phyloP scores from a whole-genome alignment of 2,113 vertebrate genomes.

The Hippocampus mohnikei region DNA sequence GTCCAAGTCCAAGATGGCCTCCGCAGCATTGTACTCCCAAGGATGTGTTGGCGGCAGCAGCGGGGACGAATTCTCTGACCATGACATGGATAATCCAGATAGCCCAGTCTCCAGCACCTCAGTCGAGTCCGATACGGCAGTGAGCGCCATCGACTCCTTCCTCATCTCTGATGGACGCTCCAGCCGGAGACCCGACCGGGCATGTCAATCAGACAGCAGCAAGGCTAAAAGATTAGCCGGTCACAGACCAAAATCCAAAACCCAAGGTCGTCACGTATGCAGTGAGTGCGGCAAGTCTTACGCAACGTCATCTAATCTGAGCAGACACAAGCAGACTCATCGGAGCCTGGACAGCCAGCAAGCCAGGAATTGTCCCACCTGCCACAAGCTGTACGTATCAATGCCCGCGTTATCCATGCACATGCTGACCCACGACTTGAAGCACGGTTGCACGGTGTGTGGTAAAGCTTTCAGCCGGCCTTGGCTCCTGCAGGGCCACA shows the following conservation, averaged over 20 bases:
- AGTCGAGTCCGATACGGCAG: slow-evolving; percentile 34
- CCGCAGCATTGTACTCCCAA: slow-evolving; percentile 39
- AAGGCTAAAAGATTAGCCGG: slow-evolving; percentile 12
- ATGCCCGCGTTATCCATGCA: slow-evolving; percentile 93
- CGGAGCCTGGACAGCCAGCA: slow-evolving; percentile 64
- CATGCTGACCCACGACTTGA: slow-evolving; percentile 86
- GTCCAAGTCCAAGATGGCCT: slow-evolving; percentile 22
- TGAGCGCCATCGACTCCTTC: slow-evolving; percentile 25
- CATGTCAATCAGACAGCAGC: slow-evolving; percentile 18
- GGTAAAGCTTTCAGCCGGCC: slow-evolving; percentile 87
- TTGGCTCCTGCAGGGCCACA: slow-evolving; percentile 88
- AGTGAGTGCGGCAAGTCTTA: slow-evolving; percentile 60
- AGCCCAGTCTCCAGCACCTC: slow-evolving; percentile 53
- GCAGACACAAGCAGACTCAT: slow-evolving; percentile 66
- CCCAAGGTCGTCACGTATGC: slow-evolving; percentile 49
- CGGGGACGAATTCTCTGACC: slow-evolving; percentile 62
- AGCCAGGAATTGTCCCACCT: slow-evolving; percentile 80
- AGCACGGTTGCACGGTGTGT: slow-evolving; percentile 84
- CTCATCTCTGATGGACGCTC: slow-evolving; percentile 50
- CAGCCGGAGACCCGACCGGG: slow-evolving; percentile 13
- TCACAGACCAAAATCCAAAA: slow-evolving; percentile 29
- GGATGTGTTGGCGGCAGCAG: slow-evolving; percentile 28
- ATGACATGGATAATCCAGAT: slow-evolving; percentile 56
- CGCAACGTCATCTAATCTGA: slow-evolving; percentile 62
- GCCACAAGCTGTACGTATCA: slow-evolving; percentile 85